These are phyloP conservation scores for Drosophila meridionalis DNA, from an alignment of 2,888 invertebrate species.

Conservation along the genomic window DNA sequence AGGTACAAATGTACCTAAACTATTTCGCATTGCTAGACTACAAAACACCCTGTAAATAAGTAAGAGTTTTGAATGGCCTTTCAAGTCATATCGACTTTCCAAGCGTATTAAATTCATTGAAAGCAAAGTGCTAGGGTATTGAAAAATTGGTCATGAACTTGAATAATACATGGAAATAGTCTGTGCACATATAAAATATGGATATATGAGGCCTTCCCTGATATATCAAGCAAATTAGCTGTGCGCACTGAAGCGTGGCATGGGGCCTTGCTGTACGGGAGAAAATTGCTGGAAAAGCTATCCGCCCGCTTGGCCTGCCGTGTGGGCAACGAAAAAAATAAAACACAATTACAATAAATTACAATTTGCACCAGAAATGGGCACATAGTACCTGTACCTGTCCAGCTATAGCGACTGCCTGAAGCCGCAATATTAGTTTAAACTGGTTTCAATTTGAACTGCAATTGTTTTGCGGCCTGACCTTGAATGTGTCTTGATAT, in stretches of 20 bases:
- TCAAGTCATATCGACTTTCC: neutral
- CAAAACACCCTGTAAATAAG: neutral
- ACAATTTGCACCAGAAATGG: constrained; percentile 37
- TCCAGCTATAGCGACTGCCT: constrained; percentile 27
- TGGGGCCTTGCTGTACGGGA: constrained; percentile 30
- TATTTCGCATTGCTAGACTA: neutral
- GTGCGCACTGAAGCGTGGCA: constrained; percentile 35
- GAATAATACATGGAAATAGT: neutral
- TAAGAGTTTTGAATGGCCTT: neutral
- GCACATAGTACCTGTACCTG: constrained; percentile 37
- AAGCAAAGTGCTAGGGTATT: neutral
- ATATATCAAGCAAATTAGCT: constrained; percentile 18
- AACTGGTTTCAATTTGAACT: constrained; percentile 63
- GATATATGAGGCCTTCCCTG: constrained; percentile 15
- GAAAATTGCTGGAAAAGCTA: constrained; percentile 16
- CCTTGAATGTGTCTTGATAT: constrained; percentile 42
- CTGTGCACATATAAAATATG: neutral
- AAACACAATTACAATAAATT: constrained; percentile 26
- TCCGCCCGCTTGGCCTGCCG: neutral
- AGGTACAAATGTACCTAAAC: neutral
- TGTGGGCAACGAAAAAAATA: constrained; percentile 13
- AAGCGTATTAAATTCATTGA: neutral
- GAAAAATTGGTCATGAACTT: neutral
- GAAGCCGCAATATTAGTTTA: constrained; percentile 25
- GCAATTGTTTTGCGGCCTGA: constrained; percentile 30